Base-by-base conservation (phyloP, 92 coral and sea anemone genomes). In the Paragorgia papillata region DNA sequence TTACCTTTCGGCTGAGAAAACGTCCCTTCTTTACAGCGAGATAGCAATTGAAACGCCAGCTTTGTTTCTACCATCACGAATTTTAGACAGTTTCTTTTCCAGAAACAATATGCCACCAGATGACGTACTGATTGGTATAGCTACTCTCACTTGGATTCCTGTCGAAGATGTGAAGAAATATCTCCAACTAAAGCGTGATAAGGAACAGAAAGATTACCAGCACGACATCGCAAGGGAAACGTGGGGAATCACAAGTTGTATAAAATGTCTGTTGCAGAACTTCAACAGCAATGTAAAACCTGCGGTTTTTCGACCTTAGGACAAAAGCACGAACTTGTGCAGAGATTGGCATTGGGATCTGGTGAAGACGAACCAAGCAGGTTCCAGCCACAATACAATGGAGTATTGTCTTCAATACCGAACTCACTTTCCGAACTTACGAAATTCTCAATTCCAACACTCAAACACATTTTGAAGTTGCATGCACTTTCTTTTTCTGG, bases 231-330 rank as follows among this genome's bases (percentile, higher is more conserved):
- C 26, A 35, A 50, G 86, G 53, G 88, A 87, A 40, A 74, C 80
- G 17, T 87, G 91, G 88, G 41, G 67, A 51, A 29, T 14, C 91
- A 88, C 26, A 29, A 37, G 7, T 75, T 86, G 24, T 82, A 67
- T 40, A 86, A 86, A 43, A 10, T 28, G 33, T 70, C 33, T n/a
- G 43, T 58, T n/a, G 69, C 77, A 14, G 30, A 24, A 9, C 62
- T 79, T 12, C 85, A 49, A 28, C n/a, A n/a, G n/a, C 18, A 37
- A 48, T 71, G 76, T 62, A 73, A 63, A 66, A 20, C 49, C 13
- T 56, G 79, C 33, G 68, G 56, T 58, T 40, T 83, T n/a, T 61
- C 79, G 31, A 57, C 51, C 9, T 37, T 48, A 53, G 85, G 90
- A n/a, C n/a, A n/a, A n/a, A n/a, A n/a, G n/a, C n/a, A n/a, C n/a